A percentile compares a stretch with the other conserved stretches of the same genome.
phyloP scores from a whole-genome alignment of 2,797 vertebrate species.

The Thaleichthys pacificus region DNA sequence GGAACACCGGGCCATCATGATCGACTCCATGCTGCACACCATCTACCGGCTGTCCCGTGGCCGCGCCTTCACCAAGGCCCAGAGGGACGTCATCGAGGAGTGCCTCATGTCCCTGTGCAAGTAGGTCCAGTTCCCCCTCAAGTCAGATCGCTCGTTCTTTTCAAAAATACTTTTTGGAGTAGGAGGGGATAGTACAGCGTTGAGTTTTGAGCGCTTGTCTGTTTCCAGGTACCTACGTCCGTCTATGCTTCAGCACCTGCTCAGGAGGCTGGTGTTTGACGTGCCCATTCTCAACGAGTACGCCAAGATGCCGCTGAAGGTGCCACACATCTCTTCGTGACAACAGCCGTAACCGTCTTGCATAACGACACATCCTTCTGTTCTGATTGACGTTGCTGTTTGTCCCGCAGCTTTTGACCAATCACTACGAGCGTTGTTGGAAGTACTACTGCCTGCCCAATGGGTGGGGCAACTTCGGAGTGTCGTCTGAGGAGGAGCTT shows the following conservation, averaged over 20 bases:
- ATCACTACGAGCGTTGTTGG: constrained; percentile 97
- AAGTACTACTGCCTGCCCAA: constrained; percentile 95
- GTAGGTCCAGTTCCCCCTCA: constrained; percentile 55
- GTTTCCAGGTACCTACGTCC: constrained; percentile 84
- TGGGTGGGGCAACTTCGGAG: constrained; percentile 94
- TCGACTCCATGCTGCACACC: constrained; percentile 97
- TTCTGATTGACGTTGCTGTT: not conserved
- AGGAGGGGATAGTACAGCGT: too few species aligned
- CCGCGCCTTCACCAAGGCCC: constrained; percentile 93
- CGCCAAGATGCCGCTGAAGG: constrained; percentile 94
- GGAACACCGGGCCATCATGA: constrained; percentile 94
- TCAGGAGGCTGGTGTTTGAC: constrained; percentile 92
- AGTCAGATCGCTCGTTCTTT: not conserved
- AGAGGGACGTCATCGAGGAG: constrained; percentile 93
- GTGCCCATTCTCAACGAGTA: constrained; percentile 95
- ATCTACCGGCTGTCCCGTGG: constrained; percentile 92
- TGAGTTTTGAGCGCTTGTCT: not conserved
- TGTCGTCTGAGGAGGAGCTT: constrained; percentile 93
- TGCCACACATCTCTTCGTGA: constrained; percentile 32
- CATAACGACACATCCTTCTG: too few species aligned
- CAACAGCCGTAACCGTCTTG: too few species aligned
- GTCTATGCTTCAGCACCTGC: constrained; percentile 92
- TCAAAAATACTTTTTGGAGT: too few species aligned
- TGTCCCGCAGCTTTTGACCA: constrained; percentile 84
- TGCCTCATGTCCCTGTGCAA: constrained; percentile 94